Conservation (phyloP, 37 sponge, comb jelly and placozoan species). For the Axinella damicornis region DNA sequence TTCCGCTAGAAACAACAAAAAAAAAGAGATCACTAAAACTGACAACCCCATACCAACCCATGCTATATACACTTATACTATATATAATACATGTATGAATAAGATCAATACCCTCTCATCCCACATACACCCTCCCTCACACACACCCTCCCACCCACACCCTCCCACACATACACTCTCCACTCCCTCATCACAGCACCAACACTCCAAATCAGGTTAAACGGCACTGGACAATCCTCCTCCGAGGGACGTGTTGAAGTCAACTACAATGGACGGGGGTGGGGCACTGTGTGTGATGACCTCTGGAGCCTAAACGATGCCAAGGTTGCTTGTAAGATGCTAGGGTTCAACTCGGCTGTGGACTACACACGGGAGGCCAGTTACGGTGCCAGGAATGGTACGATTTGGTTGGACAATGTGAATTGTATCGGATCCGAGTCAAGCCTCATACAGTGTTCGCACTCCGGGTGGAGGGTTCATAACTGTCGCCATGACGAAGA, state of each 20-base stretch:
- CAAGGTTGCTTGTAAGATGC: conserved; percentile 67
- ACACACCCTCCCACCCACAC: not conserved
- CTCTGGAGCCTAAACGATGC: conserved; percentile 54
- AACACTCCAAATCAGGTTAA: conserved; percentile 9
- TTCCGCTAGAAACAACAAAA: not conserved
- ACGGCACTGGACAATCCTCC: not conserved
- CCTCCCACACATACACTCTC: not conserved
- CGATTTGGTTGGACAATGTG: conserved; percentile 65
- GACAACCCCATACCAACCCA: no score
- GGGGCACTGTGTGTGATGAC: conserved; percentile 75
- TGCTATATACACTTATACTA: no score
- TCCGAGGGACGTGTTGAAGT: conserved; percentile 53
- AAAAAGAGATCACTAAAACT: no score
- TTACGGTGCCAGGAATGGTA: conserved; percentile 37
- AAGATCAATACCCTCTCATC: no score
- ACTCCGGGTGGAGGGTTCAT: conserved; percentile 37
- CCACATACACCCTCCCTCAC: not conserved
- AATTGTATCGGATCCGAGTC: conserved; percentile 47
- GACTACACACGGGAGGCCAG: not conserved
- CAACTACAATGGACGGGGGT: conserved; percentile 42
- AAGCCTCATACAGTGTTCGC: conserved; percentile 58
- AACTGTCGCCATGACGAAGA: conserved; percentile 57
- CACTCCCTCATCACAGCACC: conserved; percentile 11
- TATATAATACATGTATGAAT: no score
- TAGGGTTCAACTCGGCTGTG: conserved; percentile 31